phyloP scores from a whole-genome alignment of 2,888 invertebrate species.

The Apamea epomidion region DNA sequence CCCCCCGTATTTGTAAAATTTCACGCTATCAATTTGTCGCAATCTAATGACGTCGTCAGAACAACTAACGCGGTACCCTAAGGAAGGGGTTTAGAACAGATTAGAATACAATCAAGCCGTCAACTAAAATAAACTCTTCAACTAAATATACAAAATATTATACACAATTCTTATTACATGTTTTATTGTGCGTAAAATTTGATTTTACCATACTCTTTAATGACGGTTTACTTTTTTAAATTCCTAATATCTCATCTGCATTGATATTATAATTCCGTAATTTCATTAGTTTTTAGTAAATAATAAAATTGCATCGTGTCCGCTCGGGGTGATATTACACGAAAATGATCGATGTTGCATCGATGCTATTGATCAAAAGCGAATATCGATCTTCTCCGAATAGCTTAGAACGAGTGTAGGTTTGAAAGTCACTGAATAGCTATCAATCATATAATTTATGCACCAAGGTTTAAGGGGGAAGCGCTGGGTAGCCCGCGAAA shows the following conservation, averaged over 20 bases:
- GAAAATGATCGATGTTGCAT: background rate
- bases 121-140: conserved; percentile 42
- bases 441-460: conserved; percentile 15
- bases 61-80: conserved; percentile 20
- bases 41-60: conserved; percentile 43
- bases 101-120: conserved; percentile 40
- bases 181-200: conserved; percentile 59
- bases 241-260: conserved; percentile 47
- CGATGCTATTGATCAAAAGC: conserved; percentile 4
- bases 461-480: background rate
- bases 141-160: conserved; percentile 58
- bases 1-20: background rate
- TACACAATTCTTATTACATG: conserved; percentile 49
- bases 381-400: background rate
- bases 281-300: conserved; percentile 41
- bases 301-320: conserved; percentile 33
- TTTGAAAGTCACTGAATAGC: background rate
- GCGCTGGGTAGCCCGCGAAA: too few relatives aligned
- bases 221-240: conserved; percentile 2
- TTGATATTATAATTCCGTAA: conserved; percentile 58
- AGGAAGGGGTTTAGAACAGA: conserved; percentile 15
- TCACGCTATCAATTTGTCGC: conserved; percentile 19
- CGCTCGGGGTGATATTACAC: conserved; percentile 3
- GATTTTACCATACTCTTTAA: conserved; percentile 28
- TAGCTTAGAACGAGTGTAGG: background rate